Evolutionary conservation across 2,888 invertebrate genomes (phyloP).

Genomic region (Mythimna ferrago): DNA sequence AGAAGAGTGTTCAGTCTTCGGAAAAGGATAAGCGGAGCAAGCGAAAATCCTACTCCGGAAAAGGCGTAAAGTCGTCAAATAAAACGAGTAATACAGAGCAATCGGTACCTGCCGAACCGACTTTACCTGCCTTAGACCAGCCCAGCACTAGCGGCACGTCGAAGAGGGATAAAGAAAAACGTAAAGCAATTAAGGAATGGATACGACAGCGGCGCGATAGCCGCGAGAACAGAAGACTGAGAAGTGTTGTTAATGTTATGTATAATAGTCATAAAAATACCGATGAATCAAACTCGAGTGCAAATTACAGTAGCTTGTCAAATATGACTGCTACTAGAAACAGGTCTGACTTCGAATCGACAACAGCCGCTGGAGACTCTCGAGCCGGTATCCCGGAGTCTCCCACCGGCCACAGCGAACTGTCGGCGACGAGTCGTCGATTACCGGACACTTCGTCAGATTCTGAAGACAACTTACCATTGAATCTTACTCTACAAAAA

Average conservation of each 20-base stretch:
- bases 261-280: constrained; percentile 68
- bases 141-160: constrained; percentile 61
- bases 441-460: constrained; percentile 68
- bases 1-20: constrained; percentile 33
- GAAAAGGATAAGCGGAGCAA: constrained; percentile 70
- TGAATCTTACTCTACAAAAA: constrained; percentile 80
- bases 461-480: constrained; percentile 83
- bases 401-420: not conserved
- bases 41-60: constrained; percentile 78
- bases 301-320: constrained; percentile 56
- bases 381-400: constrained; percentile 10
- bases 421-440: not conserved
- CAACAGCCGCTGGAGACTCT: constrained; percentile 23
- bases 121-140: constrained; percentile 41
- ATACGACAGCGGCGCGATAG: constrained; percentile 58
- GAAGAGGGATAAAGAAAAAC: constrained; percentile 47
- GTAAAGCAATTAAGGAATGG: constrained; percentile 46
- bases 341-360: constrained; percentile 45
- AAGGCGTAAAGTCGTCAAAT: constrained; percentile 80
- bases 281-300: constrained; percentile 69
- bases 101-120: constrained; percentile 19
- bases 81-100: constrained; percentile 42
- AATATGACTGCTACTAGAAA: constrained; percentile 44
- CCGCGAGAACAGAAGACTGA: constrained; percentile 82
- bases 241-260: constrained; percentile 84